phyloP scores from a whole-genome alignment of 2,888 invertebrate species.

The Ctenicera cuprea region DNA sequence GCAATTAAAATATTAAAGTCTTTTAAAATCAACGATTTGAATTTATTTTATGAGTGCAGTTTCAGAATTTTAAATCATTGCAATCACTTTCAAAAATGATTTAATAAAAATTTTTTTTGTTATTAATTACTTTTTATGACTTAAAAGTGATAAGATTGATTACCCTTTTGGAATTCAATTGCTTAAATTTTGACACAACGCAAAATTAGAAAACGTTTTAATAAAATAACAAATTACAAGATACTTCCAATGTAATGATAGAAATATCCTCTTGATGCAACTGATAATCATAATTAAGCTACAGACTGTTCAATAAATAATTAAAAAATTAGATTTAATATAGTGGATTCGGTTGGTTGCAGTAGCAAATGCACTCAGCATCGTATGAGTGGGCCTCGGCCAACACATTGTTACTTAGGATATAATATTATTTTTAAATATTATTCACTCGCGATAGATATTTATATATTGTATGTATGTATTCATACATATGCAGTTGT shows the following conservation, averaged over 20 bases:
- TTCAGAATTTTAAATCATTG: no score
- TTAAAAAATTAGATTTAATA: conserved; percentile 36
- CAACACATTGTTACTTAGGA: conserved; percentile 69
- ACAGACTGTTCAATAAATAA: conserved; percentile 49
- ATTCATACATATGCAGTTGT: conserved; percentile 68
- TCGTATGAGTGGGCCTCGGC: conserved; percentile 62
- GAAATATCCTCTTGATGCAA: conserved; percentile 18
- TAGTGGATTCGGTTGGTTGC: conserved; percentile 64
- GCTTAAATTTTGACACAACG: no score
- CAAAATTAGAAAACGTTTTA: no score
- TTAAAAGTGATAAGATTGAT: no score
- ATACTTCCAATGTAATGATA: conserved; percentile 6
- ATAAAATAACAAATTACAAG: no score
- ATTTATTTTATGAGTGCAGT: no score
- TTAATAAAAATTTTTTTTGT: no score
- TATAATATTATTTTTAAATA: conserved; percentile 69
- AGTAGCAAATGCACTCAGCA: conserved; percentile 67
- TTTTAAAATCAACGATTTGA: no score
- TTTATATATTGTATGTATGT: conserved; percentile 67
- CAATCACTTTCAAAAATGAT: no score
- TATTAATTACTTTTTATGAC: no score
- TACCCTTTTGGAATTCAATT: no score
- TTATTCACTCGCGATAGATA: conserved; percentile 69
- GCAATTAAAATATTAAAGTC: no score
- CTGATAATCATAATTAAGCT: conserved; percentile 38